Base-by-base conservation (phyloP, 2,797 vertebrate species). In the Spheniscus humboldti region DNA sequence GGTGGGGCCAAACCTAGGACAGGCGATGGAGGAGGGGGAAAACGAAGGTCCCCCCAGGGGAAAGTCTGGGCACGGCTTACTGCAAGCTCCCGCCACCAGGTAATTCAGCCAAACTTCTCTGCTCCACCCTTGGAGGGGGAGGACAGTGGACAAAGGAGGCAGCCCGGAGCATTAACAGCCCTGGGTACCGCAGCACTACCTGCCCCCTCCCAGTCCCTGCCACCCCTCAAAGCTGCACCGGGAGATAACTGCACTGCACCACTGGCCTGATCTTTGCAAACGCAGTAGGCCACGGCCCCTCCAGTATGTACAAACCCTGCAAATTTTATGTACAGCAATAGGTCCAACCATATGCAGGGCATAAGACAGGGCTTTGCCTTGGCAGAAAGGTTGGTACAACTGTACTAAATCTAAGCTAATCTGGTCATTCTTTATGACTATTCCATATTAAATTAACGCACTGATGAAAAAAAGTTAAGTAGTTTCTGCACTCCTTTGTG, bases 181-280 rank as follows among this genome's bases (percentile, higher is more conserved):
- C 15, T 6, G 9, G 4, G 19, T 7, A 8, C 2, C 1, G 3
- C 31, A 31, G 63, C 68, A 9, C 15, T 3, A 39, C 39, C 45
- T 23, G 71, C 13, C 10, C 27, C 16, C 15, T 9, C 27, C 7
- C 69, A 6, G 3, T 3, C 27, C 8, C 20, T 2, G 1, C 4
- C 43, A 6, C 6, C 28, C 35, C 19, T 22, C 23, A 11, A 2
- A 72, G 79, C 56, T 33, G 60, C 27, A 4, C 2, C 18, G 52
- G 35, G 28, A 62, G 24, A 19, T 9, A 4, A 2, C 0, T 1
- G 24, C 35, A 24, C 15, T 3, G 33, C 62, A 20, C 9, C 39
- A 0, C 7, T 0, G 14, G 14, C 39, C 25, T 7, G 6, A 5
- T 1, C 25, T 8, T 14, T 43, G 41, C 63, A 20, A 5, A 18